phyloP scores from a whole-genome alignment of 2,113 vertebrate species.

The Hippocampus barbouri region DNA sequence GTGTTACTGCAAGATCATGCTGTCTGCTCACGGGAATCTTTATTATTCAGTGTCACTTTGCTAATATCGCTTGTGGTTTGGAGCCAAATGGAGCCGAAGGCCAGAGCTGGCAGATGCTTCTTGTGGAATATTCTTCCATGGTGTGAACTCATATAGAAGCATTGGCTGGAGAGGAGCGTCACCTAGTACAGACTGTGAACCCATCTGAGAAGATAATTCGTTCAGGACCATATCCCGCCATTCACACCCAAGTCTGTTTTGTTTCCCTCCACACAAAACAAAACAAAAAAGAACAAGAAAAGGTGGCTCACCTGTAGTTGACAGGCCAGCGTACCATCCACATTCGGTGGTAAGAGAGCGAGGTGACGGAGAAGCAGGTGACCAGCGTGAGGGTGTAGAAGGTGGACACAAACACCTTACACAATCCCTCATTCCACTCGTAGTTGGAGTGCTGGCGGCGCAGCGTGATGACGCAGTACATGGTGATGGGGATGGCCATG shows the following conservation, averaged over 20 bases:
- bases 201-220: background rate
- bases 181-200: slow-evolving; percentile 15
- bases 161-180: slow-evolving; percentile 31
- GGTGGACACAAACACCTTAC: slow-evolving; percentile 92
- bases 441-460: slow-evolving; percentile 81
- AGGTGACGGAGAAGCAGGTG: slow-evolving; percentile 92
- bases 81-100: slow-evolving; percentile 30
- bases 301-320: slow-evolving; percentile 83
- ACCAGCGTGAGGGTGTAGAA: slow-evolving; percentile 92
- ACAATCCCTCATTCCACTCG: slow-evolving; percentile 90
- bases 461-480: slow-evolving; percentile 86
- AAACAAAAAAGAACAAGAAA: background rate
- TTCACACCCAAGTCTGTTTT: background rate
- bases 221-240: background rate
- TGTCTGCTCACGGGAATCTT: slow-evolving; percentile 30
- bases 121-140: slow-evolving; percentile 35
- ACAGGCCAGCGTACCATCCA: slow-evolving; percentile 97
- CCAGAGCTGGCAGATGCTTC: slow-evolving; percentile 37
- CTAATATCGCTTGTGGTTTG: slow-evolving; percentile 35
- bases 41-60: slow-evolving; percentile 50
- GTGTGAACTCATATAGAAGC: slow-evolving; percentile 43
- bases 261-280: too few species aligned
- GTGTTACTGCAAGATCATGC: slow-evolving; percentile 36
- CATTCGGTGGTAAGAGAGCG: slow-evolving; percentile 93
- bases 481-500: slow-evolving; percentile 85